These are phyloP conservation scores for Hydraecia micacea DNA, from an alignment of 2,888 invertebrate genomes.

Conservation along the genomic window DNA sequence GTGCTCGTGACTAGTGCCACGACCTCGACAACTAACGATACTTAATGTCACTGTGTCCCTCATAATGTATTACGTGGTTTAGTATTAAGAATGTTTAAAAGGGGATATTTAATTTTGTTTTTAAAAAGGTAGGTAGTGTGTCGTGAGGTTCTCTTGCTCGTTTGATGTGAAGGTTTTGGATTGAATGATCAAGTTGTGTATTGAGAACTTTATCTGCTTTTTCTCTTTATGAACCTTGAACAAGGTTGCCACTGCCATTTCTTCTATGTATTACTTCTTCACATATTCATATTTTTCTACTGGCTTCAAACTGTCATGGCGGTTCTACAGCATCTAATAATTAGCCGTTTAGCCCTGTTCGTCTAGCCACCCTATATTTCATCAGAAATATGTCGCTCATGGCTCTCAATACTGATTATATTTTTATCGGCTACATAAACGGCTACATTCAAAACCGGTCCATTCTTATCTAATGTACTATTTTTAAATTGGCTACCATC, in stretches of 20 bases:
- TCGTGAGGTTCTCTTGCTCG: neutral
- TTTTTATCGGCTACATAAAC: neutral
- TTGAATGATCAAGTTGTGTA: neutral
- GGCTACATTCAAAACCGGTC: neutral
- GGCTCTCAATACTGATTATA: neutral
- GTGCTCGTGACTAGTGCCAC: constrained; percentile 46
- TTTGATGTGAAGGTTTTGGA: neutral
- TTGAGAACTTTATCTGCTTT: neutral
- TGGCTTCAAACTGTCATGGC: neutral
- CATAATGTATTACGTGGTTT: constrained; percentile 42
- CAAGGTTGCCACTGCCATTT: neutral
- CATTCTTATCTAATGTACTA: neutral
- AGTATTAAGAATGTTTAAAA: constrained; percentile 32
- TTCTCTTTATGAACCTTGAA: neutral
- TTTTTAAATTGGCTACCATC: neutral
- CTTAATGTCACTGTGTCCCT: constrained; percentile 53
- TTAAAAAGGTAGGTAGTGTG: neutral
- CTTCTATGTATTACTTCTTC: neutral
- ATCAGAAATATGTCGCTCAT: neutral
- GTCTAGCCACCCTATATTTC: neutral
- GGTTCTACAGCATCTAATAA: neutral
- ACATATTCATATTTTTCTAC: neutral
- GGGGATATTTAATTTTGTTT: neutral
- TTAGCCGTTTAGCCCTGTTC: neutral
- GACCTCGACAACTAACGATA: constrained; percentile 48